phyloP scores from a whole-genome alignment of 2,797 vertebrate genomes.

The Champsocephalus esox region DNA sequence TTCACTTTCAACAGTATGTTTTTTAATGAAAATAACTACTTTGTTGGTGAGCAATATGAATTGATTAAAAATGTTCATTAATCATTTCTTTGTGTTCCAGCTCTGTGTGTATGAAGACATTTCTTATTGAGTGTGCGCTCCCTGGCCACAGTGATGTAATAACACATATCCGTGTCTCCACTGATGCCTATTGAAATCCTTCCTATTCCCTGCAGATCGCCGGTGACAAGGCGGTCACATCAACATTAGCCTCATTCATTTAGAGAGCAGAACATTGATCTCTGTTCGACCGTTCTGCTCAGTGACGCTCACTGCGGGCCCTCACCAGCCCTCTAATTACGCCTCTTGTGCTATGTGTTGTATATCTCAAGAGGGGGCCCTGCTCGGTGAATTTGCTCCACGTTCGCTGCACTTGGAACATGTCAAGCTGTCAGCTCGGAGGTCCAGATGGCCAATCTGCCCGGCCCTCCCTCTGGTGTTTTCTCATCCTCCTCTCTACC shows the following conservation, averaged over 20 bases:
- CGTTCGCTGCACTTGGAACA: conserved; percentile 59
- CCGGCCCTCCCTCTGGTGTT: conserved; percentile 46
- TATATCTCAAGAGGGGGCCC: conserved; percentile 61
- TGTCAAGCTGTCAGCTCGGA: conserved; percentile 75
- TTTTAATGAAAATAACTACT: conserved; percentile 82
- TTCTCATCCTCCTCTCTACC: conserved; percentile 47
- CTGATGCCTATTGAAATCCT: conserved; percentile 28
- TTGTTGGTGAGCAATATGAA: conserved; percentile 82
- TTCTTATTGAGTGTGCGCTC: neutral
- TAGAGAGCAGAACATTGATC: conserved; percentile 77
- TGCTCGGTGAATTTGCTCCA: conserved; percentile 59
- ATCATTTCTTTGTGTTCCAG: conserved; percentile 48
- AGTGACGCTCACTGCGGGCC: conserved; percentile 43
- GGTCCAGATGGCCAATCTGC: conserved; percentile 79
- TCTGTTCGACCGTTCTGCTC: conserved; percentile 63
- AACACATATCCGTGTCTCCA: conserved; percentile 19
- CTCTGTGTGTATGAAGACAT: conserved; percentile 20
- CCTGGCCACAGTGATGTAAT: conserved; percentile 31
- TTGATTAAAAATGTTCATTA: conserved; percentile 79
- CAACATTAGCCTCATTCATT: conserved; percentile 79
- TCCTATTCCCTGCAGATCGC: conserved; percentile 41
- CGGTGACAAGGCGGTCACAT: conserved; percentile 61
- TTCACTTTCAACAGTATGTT: conserved; percentile 83
- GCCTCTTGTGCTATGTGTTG: conserved; percentile 61
- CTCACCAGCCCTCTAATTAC: conserved; percentile 66